phyloP scores from a whole-genome alignment of 2,888 invertebrate species.

The Drosophila helvetica region DNA sequence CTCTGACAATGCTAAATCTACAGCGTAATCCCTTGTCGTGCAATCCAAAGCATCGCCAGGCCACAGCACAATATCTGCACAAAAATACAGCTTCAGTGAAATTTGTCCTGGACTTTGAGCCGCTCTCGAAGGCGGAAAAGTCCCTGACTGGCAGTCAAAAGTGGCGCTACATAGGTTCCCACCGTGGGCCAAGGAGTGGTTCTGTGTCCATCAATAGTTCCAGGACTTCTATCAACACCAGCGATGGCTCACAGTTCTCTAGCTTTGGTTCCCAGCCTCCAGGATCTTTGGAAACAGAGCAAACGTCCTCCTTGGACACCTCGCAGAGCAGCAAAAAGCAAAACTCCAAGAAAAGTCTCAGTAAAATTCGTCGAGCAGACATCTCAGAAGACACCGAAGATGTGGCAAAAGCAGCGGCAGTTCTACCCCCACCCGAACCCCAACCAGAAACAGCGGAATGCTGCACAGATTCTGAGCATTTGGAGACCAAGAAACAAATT shows the following conservation, averaged over 20 bases:
- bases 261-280: constrained; percentile 79
- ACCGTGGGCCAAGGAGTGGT: constrained; percentile 36
- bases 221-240: constrained; percentile 63
- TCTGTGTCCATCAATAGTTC: constrained; percentile 56
- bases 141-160: constrained; percentile 84
- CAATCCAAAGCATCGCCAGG: constrained; percentile 86
- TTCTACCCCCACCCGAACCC: background rate
- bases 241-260: constrained; percentile 68
- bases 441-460: constrained; percentile 10
- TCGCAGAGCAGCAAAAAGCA: constrained; percentile 64
- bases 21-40: constrained; percentile 87
- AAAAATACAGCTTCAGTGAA: constrained; percentile 85
- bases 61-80: constrained; percentile 86
- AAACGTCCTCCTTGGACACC: constrained; percentile 7
- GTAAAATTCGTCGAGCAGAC: constrained; percentile 84
- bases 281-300: constrained; percentile 52
- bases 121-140: constrained; percentile 85
- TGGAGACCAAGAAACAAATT: constrained; percentile 86
- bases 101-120: constrained; percentile 86
- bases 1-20: constrained; percentile 85
- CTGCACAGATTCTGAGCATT: constrained; percentile 80
- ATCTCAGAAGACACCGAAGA: constrained; percentile 72
- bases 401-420: background rate
- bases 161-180: constrained; percentile 59
- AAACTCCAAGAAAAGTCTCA: constrained; percentile 37